Conservation (phyloP, 2,888 invertebrate species). For the Diarsia mendica region DNA sequence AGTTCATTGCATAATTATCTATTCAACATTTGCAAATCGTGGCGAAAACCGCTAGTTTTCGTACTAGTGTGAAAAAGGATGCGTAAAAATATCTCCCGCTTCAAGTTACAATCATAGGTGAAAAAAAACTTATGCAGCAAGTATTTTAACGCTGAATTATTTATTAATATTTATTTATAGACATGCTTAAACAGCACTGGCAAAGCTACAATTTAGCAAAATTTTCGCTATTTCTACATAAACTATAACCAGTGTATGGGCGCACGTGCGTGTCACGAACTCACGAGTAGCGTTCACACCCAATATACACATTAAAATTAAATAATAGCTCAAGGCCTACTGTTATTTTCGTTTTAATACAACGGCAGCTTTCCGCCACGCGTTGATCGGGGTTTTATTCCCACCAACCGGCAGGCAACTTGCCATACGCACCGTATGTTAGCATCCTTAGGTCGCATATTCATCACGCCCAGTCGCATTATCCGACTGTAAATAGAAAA, state of each 20-base stretch:
- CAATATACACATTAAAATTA: conserved; percentile 86
- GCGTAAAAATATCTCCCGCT: not conserved
- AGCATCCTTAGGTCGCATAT: conserved; percentile 45
- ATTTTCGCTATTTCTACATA: conserved; percentile 59
- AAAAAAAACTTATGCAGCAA: conserved; percentile 7
- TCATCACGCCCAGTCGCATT: conserved; percentile 47
- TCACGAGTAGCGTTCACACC: conserved; percentile 70
- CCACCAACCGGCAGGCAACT: conserved; percentile 49
- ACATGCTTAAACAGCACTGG: conserved; percentile 45
- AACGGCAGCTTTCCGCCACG: conserved; percentile 71
- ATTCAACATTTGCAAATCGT: conserved; percentile 7
- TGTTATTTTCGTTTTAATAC: conserved; percentile 84
- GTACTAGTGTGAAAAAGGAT: conserved; percentile 6
- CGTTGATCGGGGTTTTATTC: conserved; percentile 63
- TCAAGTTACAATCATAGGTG: conserved; percentile 7
- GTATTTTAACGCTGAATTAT: conserved; percentile 20
- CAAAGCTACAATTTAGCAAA: conserved; percentile 51
- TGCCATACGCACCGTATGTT: conserved; percentile 53
- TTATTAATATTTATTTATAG: conserved; percentile 50
- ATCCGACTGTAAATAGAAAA: conserved; percentile 44
- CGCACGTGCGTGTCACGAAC: conserved; percentile 73
- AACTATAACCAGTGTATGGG: conserved; percentile 59
- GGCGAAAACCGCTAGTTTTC: conserved; percentile 5
- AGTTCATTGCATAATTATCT: conserved; percentile 15
- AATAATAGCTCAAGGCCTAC: conserved; percentile 86